Conservation (phyloP, 2,888 invertebrate genomes). For the Dione vanillae region DNA sequence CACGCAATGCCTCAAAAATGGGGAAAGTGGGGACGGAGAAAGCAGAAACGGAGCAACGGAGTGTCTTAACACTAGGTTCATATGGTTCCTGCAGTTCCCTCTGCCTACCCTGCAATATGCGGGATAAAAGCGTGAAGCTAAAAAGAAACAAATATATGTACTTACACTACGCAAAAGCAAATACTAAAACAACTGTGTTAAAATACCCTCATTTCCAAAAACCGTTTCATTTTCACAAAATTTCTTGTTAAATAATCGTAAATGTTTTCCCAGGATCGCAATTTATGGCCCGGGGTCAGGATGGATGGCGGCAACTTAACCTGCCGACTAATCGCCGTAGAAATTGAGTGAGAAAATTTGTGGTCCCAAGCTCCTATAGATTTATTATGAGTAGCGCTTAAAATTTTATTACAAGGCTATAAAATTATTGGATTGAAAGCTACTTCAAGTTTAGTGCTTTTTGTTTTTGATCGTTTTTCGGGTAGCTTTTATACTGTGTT, state of each 20-base stretch:
- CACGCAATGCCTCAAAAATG: too few species aligned
- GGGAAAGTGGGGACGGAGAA: too few species aligned
- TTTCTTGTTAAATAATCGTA: conserved; percentile 16
- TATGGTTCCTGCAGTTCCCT: too few species aligned
- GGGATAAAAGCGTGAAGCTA: too few species aligned
- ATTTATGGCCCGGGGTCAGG: conserved; percentile 35
- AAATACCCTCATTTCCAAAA: background rate
- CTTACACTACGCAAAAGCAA: too few species aligned
- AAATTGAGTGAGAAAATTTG: conserved; percentile 33
- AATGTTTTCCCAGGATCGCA: conserved; percentile 35
- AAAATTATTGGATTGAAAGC: background rate
- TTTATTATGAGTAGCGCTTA: conserved; percentile 18
- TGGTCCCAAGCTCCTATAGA: conserved; percentile 4
- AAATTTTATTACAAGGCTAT: conserved; percentile 10
- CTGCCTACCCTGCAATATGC: too few species aligned
- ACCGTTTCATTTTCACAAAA: conserved; percentile 10
- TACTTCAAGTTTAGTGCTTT: background rate
- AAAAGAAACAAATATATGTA: background rate
- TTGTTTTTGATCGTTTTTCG: background rate
- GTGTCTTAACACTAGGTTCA: too few species aligned
- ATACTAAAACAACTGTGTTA: background rate
- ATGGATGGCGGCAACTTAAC: conserved; percentile 34
- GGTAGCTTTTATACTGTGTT: too few species aligned
- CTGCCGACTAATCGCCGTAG: conserved; percentile 38
- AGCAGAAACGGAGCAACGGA: too few species aligned